These are phyloP conservation scores for Drosophila neonasuta DNA, from an alignment of 2,888 invertebrate genomes.

Conservation along the genomic window DNA sequence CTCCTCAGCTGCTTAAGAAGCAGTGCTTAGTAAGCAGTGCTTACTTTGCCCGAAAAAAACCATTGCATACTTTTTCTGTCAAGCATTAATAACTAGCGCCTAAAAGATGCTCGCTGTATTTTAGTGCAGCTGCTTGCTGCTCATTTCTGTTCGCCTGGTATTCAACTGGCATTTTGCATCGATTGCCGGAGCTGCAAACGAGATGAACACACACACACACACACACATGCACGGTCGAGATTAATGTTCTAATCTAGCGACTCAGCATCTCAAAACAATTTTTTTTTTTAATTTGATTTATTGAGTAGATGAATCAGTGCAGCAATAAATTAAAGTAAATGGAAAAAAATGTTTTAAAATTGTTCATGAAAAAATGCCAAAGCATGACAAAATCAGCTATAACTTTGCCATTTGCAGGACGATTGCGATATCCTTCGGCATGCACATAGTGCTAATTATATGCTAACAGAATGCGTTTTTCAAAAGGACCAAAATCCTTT, in stretches of 20 bases:
- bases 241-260: too few relatives aligned
- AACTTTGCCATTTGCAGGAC: not conserved
- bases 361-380: not conserved
- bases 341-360: too few relatives aligned
- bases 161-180: not conserved
- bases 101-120: not conserved
- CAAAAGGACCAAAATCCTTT: not conserved
- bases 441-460: not conserved
- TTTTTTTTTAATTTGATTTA: too few relatives aligned
- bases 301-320: too few relatives aligned
- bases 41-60: not conserved
- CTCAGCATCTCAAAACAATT: too few relatives aligned
- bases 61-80: not conserved
- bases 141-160: constrained; percentile 3
- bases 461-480: not conserved
- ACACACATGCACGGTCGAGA: not conserved
- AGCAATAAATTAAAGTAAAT: too few relatives aligned
- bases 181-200: not conserved
- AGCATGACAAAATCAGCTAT: not conserved
- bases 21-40: too few relatives aligned
- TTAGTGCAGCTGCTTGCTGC: not conserved
- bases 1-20: too few relatives aligned
- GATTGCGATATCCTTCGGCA: not conserved
- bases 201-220: not conserved
- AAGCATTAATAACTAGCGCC: not conserved